Evolutionary conservation across 2,797 vertebrate species (phyloP).

Genomic region (Craterocephalus amniculus): DNA sequence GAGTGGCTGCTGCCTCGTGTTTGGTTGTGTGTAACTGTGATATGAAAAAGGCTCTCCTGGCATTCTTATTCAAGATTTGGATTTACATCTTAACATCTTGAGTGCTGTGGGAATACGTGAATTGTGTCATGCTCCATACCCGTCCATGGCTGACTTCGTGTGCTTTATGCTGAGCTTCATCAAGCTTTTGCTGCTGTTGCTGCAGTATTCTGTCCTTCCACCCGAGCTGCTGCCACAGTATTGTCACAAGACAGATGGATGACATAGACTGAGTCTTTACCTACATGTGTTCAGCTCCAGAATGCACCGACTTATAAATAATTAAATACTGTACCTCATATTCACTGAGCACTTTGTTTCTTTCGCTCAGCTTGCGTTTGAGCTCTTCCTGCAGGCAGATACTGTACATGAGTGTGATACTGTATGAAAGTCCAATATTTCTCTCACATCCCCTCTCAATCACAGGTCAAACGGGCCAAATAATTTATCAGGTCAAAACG

Average conservation of each 20-base stretch:
- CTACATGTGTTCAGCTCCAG: conserved; percentile 9
- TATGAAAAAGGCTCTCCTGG: neutral
- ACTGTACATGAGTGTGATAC: conserved; percentile 13
- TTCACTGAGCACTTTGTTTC: conserved; percentile 88
- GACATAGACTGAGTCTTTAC: neutral
- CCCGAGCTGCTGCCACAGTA: conserved; percentile 87
- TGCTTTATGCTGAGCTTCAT: conserved; percentile 88
- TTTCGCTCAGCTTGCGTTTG: conserved; percentile 92
- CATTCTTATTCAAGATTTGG: neutral
- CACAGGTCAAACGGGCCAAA: conserved; percentile 37
- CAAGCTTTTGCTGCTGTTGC: conserved; percentile 91
- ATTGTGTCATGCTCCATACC: conserved; percentile 75
- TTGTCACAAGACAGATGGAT: conserved; percentile 45
- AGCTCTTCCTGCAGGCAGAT: conserved; percentile 87
- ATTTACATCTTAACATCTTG: neutral
- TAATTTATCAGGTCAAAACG: conserved; percentile 38
- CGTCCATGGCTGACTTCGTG: conserved; percentile 87
- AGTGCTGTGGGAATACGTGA: conserved; percentile 10
- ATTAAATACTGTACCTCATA: conserved; percentile 85
- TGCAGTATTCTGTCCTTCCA: conserved; percentile 94
- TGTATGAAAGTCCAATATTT: conserved; percentile 3
- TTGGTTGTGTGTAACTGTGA: neutral
- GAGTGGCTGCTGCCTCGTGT: conserved; percentile 10
- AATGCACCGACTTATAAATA: conserved; percentile 23
- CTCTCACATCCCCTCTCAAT: conserved; percentile 21